These are phyloP conservation scores for Carposina sasakii DNA, from an alignment of 1,140 invertebrate species.

Conservation along the genomic window DNA sequence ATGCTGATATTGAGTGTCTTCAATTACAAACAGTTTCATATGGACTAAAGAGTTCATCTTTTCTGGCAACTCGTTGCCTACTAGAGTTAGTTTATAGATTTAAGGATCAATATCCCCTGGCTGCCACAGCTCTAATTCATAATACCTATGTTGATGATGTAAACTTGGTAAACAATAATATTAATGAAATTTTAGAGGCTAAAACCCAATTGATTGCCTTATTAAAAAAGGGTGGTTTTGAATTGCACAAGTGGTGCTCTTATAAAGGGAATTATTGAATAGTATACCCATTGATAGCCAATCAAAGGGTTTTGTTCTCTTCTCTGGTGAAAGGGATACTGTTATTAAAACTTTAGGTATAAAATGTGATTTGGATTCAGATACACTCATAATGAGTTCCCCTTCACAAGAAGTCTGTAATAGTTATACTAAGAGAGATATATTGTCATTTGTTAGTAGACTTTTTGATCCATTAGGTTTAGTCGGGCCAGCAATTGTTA, in stretches of 20 bases:
- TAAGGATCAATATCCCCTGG: conserved; percentile 3
- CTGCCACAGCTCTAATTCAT: background rate
- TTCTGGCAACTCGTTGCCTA: conserved; percentile 2
- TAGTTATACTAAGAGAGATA: conserved; percentile 1
- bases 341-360: conserved; percentile 10
- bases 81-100: background rate
- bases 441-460: conserved; percentile 4
- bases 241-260: conserved; percentile 11
- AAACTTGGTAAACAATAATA: background rate
- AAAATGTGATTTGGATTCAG: background rate
- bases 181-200: conserved; percentile 1
- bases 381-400: background rate
- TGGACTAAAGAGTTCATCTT: background rate
- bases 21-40: conserved; percentile 5
- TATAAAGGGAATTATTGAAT: background rate
- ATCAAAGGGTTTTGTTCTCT: conserved; percentile 2
- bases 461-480: conserved; percentile 12
- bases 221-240: conserved; percentile 1
- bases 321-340: background rate
- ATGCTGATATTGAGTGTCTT: conserved; percentile 2
- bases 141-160: conserved; percentile 10
- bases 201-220: conserved; percentile 4
- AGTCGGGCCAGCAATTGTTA: conserved; percentile 5
- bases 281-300: background rate
- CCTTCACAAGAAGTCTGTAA: background rate